These are phyloP conservation scores for Chloroclystis v-ata DNA, from an alignment of 2,888 invertebrate genomes.

Conservation along the genomic window DNA sequence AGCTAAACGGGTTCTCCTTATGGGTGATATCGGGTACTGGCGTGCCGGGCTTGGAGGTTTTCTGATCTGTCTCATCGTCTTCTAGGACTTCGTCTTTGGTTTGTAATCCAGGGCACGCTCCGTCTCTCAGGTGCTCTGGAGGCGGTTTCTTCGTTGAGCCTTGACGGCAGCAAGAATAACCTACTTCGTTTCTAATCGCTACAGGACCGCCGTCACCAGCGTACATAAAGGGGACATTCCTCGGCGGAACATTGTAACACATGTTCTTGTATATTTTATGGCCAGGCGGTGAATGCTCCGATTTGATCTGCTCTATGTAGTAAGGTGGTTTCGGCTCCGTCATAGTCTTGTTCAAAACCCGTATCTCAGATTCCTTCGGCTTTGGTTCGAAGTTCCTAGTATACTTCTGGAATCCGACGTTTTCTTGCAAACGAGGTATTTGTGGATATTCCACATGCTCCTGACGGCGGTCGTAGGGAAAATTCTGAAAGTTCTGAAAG, in stretches of 20 bases:
- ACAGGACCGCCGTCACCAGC: constrained; percentile 84
- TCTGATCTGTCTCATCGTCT: constrained; percentile 74
- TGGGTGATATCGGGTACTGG: constrained; percentile 61
- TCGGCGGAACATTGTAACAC: constrained; percentile 56
- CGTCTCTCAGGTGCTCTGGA: constrained; percentile 84
- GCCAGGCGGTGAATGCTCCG: constrained; percentile 74
- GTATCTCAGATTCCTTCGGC: constrained; percentile 45
- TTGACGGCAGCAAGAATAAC: constrained; percentile 85
- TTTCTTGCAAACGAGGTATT: constrained; percentile 54
- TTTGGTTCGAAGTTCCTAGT: constrained; percentile 54
- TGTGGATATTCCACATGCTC: constrained; percentile 52
- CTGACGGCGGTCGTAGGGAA: constrained; percentile 52
- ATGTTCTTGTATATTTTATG: constrained; percentile 74
- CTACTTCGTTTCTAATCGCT: constrained; percentile 78
- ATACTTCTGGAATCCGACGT: constrained; percentile 66
- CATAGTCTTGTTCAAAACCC: constrained; percentile 35
- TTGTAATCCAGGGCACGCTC: constrained; percentile 84
- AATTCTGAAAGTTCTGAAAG: constrained; percentile 60
- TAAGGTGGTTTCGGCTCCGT: constrained; percentile 63
- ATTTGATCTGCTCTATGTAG: constrained; percentile 75
- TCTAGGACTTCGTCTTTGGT: constrained; percentile 84
- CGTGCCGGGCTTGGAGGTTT: constrained; percentile 67
- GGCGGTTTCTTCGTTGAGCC: constrained; percentile 85
- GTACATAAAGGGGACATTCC: constrained; percentile 77
- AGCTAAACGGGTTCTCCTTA: constrained; percentile 68